These are phyloP conservation scores for Euleptes europaea DNA, from an alignment of 2,113 vertebrate genomes.

Conservation along the genomic window DNA sequence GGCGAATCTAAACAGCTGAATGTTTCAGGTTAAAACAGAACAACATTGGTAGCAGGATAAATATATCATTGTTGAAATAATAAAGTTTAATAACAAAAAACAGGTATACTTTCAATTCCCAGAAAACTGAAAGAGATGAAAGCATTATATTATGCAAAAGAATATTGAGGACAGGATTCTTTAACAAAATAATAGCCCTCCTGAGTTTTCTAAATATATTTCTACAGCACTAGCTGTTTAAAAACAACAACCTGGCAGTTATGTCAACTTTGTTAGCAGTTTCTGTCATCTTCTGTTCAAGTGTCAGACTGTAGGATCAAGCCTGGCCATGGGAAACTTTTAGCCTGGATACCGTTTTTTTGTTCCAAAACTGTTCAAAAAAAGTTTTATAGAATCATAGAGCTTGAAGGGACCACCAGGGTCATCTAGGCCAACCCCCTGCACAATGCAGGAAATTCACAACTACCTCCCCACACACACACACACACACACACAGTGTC, in stretches of 20 bases:
- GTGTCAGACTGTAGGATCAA: constrained; percentile 3
- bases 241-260: not conserved
- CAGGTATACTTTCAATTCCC: not conserved
- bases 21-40: no score
- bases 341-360: not conserved
- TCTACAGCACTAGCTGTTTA: not conserved
- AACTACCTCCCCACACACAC: no score
- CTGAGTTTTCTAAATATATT: constrained; percentile 1
- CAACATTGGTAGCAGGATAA: not conserved
- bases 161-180: not conserved
- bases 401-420: no score
- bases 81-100: not conserved
- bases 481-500: no score
- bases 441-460: no score
- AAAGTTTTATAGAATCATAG: no score
- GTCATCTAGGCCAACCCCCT: no score
- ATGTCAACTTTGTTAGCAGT: not conserved
- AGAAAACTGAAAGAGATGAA: not conserved
- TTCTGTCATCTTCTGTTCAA: not conserved
- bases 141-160: not conserved
- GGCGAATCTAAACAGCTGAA: not conserved
- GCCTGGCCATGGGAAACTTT: not conserved
- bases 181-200: not conserved
- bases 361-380: not conserved
- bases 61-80: not conserved